Evolutionary conservation across 2,797 vertebrate genomes (phyloP), one percentile per base, ranked within the genome.

Genomic region (Acanthornis magna): DNA sequence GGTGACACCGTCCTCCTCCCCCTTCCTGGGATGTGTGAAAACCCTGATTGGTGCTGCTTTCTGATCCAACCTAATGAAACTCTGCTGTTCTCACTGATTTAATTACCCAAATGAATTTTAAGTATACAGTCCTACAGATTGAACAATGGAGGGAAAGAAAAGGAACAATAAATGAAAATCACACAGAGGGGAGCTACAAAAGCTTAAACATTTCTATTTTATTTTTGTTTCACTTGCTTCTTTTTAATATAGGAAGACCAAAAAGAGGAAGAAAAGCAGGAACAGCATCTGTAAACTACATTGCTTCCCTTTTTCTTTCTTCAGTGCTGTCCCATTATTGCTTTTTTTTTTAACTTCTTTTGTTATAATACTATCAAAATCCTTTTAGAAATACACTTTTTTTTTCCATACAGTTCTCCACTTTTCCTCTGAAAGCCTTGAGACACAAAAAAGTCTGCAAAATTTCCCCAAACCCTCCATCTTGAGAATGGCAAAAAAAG

Each of bases 221-320:
- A 93, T 94, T 96, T 95, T 95, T 96, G 54, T 80, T 86, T 95
- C 75, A 78, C 93, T 96, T 96, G 76, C 91, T 97, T 92, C 94
- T 96, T 96, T 97, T 97, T 98, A 97, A 97, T 96, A 86, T 63
- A 96, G 58, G 65, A 96, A 95, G 81, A 93, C 88, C 91, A 97
- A 97, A 97, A 89, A 68, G 88, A 91, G 95, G 96, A 96, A 97
- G 83, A 51, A 94, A 92, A 97, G 90, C 62, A 94, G 95, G 92
- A 97, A 95, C 93, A 78, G 53, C 96, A 97, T 98, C 96, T 98
- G 97, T 77, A 94, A 88, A 58, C 89, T 97, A 95, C 91, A 97
- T 97, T 98, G 76, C 84, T 94, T 89, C 96, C 81, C 66, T 81
- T 95, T 95, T 96, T 96, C 87, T 83, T 94, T 74, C 91, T 96